phyloP scores from a whole-genome alignment of 2,888 invertebrate species.

The Drosophila siamana region DNA sequence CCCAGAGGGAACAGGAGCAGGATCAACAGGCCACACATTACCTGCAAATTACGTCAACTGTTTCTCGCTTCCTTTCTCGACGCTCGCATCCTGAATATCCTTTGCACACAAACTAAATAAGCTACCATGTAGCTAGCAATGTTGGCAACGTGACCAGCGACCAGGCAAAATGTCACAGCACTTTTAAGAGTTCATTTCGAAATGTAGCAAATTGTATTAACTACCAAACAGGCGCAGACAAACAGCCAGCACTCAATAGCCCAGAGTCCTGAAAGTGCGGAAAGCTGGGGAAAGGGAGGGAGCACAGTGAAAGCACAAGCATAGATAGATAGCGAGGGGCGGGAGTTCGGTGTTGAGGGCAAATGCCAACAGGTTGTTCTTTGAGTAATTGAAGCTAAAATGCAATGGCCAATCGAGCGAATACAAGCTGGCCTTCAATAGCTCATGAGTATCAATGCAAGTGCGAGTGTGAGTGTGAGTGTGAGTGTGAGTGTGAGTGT shows the following conservation, averaged over 20 bases:
- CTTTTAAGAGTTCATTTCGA: constrained; percentile 73
- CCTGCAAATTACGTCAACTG: constrained; percentile 78
- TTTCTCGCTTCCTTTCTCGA: constrained; percentile 32
- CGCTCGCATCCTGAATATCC: constrained; percentile 17
- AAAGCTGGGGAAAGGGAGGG: neutral
- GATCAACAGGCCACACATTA: constrained; percentile 73
- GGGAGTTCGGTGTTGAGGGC: neutral
- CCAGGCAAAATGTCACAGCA: constrained; percentile 69
- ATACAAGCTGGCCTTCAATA: constrained; percentile 33
- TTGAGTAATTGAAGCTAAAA: constrained; percentile 64
- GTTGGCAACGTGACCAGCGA: constrained; percentile 49
- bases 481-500: neutral
- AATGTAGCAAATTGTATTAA: constrained; percentile 52
- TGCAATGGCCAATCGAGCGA: constrained; percentile 52
- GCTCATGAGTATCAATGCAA: neutral
- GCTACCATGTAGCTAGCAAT: constrained; percentile 4
- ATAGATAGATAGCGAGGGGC: neutral
- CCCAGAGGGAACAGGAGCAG: constrained; percentile 1
- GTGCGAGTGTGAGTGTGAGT: neutral
- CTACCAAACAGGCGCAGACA: constrained; percentile 22
- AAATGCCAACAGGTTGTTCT: constrained; percentile 72
- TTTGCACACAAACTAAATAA: constrained; percentile 30
- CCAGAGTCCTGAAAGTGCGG: neutral
- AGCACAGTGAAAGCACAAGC: no score
- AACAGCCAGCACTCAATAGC: constrained; percentile 8